Evolutionary conservation across 1,140 invertebrate species (phyloP), one percentile per base, ranked within the genome.

Genomic region (Charaxes varanes): DNA sequence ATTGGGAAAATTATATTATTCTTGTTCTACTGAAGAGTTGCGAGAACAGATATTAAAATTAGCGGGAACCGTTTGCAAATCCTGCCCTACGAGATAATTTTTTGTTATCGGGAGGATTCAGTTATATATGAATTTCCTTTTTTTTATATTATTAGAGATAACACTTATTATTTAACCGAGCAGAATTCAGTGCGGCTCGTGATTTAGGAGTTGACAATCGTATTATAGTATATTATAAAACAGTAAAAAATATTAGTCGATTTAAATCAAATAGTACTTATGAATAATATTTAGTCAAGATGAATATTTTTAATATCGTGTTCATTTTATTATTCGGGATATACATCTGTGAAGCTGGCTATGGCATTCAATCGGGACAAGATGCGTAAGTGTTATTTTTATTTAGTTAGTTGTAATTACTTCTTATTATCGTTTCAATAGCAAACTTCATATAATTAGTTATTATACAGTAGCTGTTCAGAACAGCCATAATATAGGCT

Each of bases 41-140:
- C n/a, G n/a, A 14, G 18, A 35, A 34, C 22, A 24, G 16, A 38
- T 19, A 40, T 28, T 38, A 40, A 38, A 40, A 16, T 43, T 38
- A 47, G 24, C 23, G 5, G 18, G 17, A 47, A 47, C 13, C 35
- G 14, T 30, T 19, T 31, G 33, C 34, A 52, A 63, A 57, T 64
- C 58, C 58, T 57, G 44, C 30, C 31, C 46, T 41, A 17, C 19
- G 27, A 47, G 62, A 66, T 65, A 59, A 67, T 40, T 51, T 59
- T 53, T 28, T 54, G 19, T 58, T 68, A 70, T 73, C 67, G 46
- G 30, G 43, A 61, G 57, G 59, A 67, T 65, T 56, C 59, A 60
- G 57, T 44, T 8, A 26, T 8, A 34, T 43, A 41, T 46, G 50
- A 57, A 57, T 65, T 56, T 69, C 65, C 67, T n/a, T n/a, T n/a